Base-by-base conservation (phyloP, 2,888 invertebrate species). In the Thera britannica region DNA sequence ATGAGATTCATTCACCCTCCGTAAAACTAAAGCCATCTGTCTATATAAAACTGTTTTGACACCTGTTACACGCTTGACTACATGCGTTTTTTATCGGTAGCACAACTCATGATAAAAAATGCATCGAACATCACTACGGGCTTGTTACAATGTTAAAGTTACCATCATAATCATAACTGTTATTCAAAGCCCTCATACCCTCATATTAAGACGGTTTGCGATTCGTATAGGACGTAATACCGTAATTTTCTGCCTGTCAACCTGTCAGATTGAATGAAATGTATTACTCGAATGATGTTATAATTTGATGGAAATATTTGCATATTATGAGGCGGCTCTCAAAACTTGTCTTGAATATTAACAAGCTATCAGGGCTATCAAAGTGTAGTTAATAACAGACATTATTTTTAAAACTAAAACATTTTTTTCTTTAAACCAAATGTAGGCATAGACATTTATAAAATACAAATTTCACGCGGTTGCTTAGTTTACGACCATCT, bases 11-110 rank as follows among this genome's bases (percentile, higher is more conserved):
- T 58, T 59, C 44, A 36, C 59, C 49, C 60, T 61, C 58, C 44
- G 62, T 44, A 63, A 59, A 58, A 55, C 65, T 36, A 38, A 52
- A 54, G 70, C 78, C 77, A 83, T 78, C 77, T 81, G 78, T 75
- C 58, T 72, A 69, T 72, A 52, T 49, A 69, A 71, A 74, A 73
- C 76, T 77, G 77, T 83, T 83, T 81, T 78, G 81, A 86, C 86
- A 88, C 85, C 85, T 89, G 85, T 81, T 83, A 76, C 76, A 73
- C 77, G 80, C 73, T 77, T 66, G 71, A 80, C 67, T 77, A 74
- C 72, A 71, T 72, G 71, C 65, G 65, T 67, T 68, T 57, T 52
- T 55, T 69, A 64, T 54, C 49, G 46, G 62, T 51, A 34, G 51
- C 51, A 34, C 51, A 51, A 8, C 23, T 23, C 51, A 34, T 9